These are phyloP conservation scores for Malurus elegans DNA, from an alignment of 2,113 vertebrate species.

Conservation along the genomic window DNA sequence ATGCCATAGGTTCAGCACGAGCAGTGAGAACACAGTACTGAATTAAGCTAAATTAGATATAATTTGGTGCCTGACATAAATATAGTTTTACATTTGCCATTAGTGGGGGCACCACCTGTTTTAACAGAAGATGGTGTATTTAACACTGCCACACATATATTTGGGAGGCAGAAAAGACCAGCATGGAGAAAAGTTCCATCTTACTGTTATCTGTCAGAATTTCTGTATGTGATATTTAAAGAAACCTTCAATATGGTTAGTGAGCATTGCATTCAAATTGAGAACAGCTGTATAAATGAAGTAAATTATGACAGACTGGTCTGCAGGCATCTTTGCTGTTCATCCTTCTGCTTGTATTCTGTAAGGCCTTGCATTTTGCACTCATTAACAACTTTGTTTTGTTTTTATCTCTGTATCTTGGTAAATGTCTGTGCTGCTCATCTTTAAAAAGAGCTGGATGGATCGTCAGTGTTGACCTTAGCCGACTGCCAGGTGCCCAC, in stretches of 20 bases:
- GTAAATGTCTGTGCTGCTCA: rapidly evolving
- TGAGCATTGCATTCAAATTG: not conserved
- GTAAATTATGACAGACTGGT: not conserved
- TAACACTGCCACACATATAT: not conserved
- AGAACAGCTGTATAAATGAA: not conserved
- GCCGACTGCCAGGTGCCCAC: not conserved
- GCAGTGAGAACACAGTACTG: not conserved
- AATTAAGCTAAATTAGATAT: not conserved
- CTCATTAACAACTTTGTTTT: not conserved
- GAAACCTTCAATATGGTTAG: not conserved
- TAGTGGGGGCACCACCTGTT: not conserved
- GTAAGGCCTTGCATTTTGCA: not conserved
- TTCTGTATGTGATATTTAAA: not conserved
- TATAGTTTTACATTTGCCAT: not conserved
- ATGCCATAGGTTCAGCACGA: not conserved
- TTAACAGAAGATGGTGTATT: not conserved
- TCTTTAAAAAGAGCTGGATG: not conserved
- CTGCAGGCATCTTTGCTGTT: not conserved
- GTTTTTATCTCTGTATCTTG: not conserved
- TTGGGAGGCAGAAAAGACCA: not conserved
- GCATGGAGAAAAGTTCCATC: not conserved
- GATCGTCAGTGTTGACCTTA: not conserved
- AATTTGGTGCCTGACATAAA: not conserved
- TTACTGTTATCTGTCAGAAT: not conserved
- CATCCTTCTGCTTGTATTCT: not conserved